A percentile compares a stretch with the other conserved stretches of the same genome.
phyloP scores from a whole-genome alignment of 2,888 invertebrate genomes.

The Apodemia duryi region DNA sequence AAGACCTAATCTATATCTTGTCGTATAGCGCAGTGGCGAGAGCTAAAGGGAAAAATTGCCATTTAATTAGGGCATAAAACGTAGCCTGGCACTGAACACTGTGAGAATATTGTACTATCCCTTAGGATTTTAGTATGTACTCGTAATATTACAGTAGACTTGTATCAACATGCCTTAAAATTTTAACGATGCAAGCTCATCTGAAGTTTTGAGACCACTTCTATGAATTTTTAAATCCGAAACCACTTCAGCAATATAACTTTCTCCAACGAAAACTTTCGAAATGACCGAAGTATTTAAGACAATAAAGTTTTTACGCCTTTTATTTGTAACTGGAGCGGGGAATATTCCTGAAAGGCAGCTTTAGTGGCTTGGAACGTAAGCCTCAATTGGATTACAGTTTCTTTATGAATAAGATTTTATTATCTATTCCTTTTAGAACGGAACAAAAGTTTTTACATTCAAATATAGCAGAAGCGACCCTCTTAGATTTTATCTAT shows the following conservation, averaged over 20 bases:
- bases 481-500: neutral
- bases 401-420: slow-evolving; percentile 16
- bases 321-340: slow-evolving; percentile 10
- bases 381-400: slow-evolving; percentile 10
- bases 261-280: slow-evolving; percentile 4
- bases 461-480: neutral
- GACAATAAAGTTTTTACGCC: slow-evolving; percentile 14
- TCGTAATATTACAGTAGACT: neutral
- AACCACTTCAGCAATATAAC: neutral
- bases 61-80: too few relatives aligned
- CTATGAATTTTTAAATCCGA: neutral
- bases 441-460: slow-evolving; percentile 10
- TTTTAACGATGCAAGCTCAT: neutral
- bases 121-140: too few relatives aligned
- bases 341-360: slow-evolving; percentile 1
- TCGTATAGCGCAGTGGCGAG: too few relatives aligned
- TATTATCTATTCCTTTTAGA: slow-evolving; percentile 5
- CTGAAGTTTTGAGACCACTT: neutral
- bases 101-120: too few relatives aligned
- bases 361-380: slow-evolving; percentile 7
- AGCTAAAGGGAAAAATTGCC: too few relatives aligned
- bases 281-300: slow-evolving; percentile 13
- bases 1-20: too few relatives aligned
- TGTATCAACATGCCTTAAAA: neutral
- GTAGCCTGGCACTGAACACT: too few relatives aligned